A percentile compares a stretch with the other conserved stretches of the same genome.
phyloP scores from a whole-genome alignment of 1,140 invertebrate species.

The Periplaneta americana region DNA sequence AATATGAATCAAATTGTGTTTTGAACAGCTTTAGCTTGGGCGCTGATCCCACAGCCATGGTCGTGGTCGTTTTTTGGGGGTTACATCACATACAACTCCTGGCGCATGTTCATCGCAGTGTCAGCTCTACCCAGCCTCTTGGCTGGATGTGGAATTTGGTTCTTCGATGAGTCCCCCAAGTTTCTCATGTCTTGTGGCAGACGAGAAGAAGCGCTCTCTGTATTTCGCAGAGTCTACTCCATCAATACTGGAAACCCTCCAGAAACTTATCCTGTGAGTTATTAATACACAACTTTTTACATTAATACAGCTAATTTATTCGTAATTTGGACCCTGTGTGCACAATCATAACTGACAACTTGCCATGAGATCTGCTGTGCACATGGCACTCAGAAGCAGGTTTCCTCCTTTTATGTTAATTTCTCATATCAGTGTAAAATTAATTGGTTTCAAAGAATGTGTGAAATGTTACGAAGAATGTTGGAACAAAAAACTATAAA shows the following conservation, averaged over 20 bases:
- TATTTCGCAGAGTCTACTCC: constrained; percentile 52
- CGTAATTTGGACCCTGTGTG: too few relatives aligned
- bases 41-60: constrained; percentile 41
- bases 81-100: constrained; percentile 48
- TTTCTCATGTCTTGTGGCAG: constrained; percentile 68
- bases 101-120: constrained; percentile 60
- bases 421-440: too few relatives aligned
- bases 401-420: too few relatives aligned
- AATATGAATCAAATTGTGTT: too few relatives aligned
- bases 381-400: too few relatives aligned
- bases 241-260: constrained; percentile 52
- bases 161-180: constrained; percentile 61
- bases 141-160: constrained; percentile 43
- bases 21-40: constrained; percentile 44
- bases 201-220: constrained; percentile 56
- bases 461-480: too few relatives aligned
- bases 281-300: too few relatives aligned
- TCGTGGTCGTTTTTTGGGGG: constrained; percentile 29
- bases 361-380: too few relatives aligned
- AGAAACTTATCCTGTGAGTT: constrained; percentile 55
- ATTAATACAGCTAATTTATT: too few relatives aligned
- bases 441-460: too few relatives aligned
- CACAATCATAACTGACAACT: too few relatives aligned
- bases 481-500: too few relatives aligned
- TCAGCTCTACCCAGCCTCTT: constrained; percentile 56